phyloP scores from a whole-genome alignment of 2,888 invertebrate genomes.

The Cheilosia impressa region DNA sequence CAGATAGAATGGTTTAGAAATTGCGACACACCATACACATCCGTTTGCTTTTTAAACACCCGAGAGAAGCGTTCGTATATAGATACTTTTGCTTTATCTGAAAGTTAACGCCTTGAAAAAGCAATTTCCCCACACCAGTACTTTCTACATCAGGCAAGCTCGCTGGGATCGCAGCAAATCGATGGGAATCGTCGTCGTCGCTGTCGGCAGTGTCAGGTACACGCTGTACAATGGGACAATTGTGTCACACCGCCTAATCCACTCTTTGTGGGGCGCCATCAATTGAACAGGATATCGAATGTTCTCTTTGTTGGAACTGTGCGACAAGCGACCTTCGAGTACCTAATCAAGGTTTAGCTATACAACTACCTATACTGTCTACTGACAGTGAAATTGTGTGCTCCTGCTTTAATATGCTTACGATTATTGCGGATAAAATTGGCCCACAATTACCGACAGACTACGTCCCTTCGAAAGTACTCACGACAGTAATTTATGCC shows the following conservation, averaged over 20 bases:
- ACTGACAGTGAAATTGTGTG: background rate
- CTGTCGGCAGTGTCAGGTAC: slow-evolving; percentile 26
- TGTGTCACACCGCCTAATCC: slow-evolving; percentile 63
- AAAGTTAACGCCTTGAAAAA: slow-evolving; percentile 53
- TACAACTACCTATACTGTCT: background rate
- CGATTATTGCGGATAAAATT: slow-evolving; percentile 50
- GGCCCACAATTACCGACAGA: slow-evolving; percentile 59
- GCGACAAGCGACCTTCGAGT: slow-evolving; percentile 55
- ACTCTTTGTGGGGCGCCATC: slow-evolving; percentile 62
- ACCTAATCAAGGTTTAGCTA: slow-evolving; percentile 56
- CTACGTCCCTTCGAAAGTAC: slow-evolving; percentile 63
- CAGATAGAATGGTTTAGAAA: slow-evolving; percentile 17
- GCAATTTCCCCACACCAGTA: slow-evolving; percentile 30
- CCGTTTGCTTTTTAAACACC: slow-evolving; percentile 19
- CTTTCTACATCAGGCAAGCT: background rate
- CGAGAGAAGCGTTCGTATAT: background rate
- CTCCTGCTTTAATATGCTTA: slow-evolving; percentile 50
- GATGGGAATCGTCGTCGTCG: slow-evolving; percentile 37
- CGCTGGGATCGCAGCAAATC: slow-evolving; percentile 43
- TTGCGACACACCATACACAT: background rate
- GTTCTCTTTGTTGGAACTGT: slow-evolving; percentile 50
- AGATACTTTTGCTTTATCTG: slow-evolving; percentile 28
- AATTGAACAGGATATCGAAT: slow-evolving; percentile 64
- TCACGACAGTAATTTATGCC: slow-evolving; percentile 54
- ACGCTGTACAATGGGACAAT: slow-evolving; percentile 41